phyloP scores from a whole-genome alignment of 2,888 invertebrate species.

The Drosophila barbarae region DNA sequence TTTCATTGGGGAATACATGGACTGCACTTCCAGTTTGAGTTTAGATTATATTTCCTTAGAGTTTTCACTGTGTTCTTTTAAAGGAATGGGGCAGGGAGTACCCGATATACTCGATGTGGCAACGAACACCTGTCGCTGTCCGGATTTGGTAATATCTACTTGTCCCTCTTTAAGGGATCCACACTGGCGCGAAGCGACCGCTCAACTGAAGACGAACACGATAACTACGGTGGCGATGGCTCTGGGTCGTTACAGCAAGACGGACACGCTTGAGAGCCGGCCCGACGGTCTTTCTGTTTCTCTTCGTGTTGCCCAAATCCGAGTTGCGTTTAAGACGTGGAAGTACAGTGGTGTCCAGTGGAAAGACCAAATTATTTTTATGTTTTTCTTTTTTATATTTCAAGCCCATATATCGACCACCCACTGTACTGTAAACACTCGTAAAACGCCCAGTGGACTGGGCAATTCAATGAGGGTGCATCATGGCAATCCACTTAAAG shows the following conservation, averaged over 20 bases:
- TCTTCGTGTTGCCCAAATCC: constrained; percentile 43
- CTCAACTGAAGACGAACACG: constrained; percentile 65
- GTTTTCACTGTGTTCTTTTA: background rate
- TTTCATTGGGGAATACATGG: constrained; percentile 17
- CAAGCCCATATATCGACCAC: background rate
- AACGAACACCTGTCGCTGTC: constrained; percentile 12
- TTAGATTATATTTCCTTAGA: background rate
- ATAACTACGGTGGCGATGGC: constrained; percentile 32
- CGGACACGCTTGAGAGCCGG: constrained; percentile 71
- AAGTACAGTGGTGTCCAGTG: constrained; percentile 21
- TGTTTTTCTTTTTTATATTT: background rate
- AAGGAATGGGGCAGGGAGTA: background rate
- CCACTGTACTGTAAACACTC: constrained; percentile 13
- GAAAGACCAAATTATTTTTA: background rate
- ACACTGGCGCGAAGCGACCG: constrained; percentile 56
- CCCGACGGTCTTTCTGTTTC: constrained; percentile 49
- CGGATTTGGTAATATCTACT: constrained; percentile 11
- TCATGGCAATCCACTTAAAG: constrained; percentile 21
- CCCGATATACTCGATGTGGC: constrained; percentile 3
- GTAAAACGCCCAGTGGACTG: constrained; percentile 9
- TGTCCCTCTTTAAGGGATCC: constrained; percentile 27
- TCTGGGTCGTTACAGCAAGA: constrained; percentile 66
- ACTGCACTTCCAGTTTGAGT: constrained; percentile 5
- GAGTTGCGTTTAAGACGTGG: constrained; percentile 39
- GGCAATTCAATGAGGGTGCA: constrained; percentile 19